Evolutionary conservation across 2,888 invertebrate species (phyloP), one percentile per base, ranked within the genome.

Genomic region (Oxytorus armatus): DNA sequence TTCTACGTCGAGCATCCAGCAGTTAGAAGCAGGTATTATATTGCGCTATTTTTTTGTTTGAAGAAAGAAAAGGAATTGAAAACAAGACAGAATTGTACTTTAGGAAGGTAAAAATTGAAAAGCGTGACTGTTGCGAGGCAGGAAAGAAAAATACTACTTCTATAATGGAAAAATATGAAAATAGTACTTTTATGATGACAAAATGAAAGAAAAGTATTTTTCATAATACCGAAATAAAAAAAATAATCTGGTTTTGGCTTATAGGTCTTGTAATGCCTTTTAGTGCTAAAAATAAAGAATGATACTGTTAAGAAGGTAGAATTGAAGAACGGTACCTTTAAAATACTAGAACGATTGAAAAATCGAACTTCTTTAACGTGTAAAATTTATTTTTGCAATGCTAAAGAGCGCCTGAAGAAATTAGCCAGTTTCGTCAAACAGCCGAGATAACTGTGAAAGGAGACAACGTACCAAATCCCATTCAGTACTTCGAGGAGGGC

Each of bases 1-100:
- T 97, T 97, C 87, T 97, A 97, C 87, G 93, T 95, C 81, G 96
- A 97, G 86, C 95, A 95, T 88, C 94, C 95, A 4, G 92, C 93
- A 82, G 94, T 95, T 8, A 89, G 93, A 51, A 94, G 92, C 82
- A 93, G 95, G 87, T 90, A 83, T 7, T 14, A 23, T 21, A 42
- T 51, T 44, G 3, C n/a, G n/a, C n/a, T n/a, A 39, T 36, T 21
- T 53, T 36, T 18, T 57, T 11, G 11, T 29, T 29, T 23, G 29
- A 3, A 25, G 21, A 57, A 39, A 29, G 8, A 11, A 36, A 11
- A 8, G 4, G 8, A n/a, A n/a, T n/a, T n/a, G n/a, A 47, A 21
- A 47, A 33, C 1, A 16, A 21, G 42, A 1, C 42, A 42, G n/a
- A 42, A 42, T 8, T 42, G n/a, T n/a, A n/a, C n/a, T n/a, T n/a